phyloP scores from a whole-genome alignment of 2,113 vertebrate species.

The Propithecus coquereli region DNA sequence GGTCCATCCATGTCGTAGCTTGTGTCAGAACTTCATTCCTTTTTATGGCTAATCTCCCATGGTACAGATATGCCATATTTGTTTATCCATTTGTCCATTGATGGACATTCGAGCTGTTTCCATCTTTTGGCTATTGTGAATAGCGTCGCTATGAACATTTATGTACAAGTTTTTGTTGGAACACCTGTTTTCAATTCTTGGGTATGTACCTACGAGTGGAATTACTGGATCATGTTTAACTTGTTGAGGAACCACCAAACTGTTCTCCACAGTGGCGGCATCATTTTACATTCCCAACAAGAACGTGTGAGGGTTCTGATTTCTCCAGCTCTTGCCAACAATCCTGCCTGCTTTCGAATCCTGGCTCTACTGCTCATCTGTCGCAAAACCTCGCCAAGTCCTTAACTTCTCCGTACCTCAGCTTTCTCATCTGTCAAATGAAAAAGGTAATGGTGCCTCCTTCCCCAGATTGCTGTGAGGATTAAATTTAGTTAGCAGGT shows the following conservation, averaged over 20 bases:
- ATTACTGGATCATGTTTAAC: background rate
- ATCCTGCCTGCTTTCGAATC: background rate
- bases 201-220: background rate
- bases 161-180: background rate
- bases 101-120: no score
- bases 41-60: background rate
- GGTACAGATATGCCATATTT: background rate
- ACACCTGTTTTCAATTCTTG: background rate
- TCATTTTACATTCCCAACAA: background rate
- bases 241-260: background rate
- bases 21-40: background rate
- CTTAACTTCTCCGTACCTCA: background rate
- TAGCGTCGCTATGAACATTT: background rate
- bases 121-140: no score
- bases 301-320: background rate
- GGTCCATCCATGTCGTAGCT: background rate
- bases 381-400: background rate
- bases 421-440: background rate
- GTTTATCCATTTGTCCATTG: no score
- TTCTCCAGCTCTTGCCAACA: background rate
- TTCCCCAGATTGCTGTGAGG: background rate
- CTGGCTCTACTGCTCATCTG: background rate
- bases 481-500: background rate
- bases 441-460: background rate
- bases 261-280: background rate